Conservation (phyloP, 2,888 invertebrate genomes). For the Margaritifera margaritifera region DNA sequence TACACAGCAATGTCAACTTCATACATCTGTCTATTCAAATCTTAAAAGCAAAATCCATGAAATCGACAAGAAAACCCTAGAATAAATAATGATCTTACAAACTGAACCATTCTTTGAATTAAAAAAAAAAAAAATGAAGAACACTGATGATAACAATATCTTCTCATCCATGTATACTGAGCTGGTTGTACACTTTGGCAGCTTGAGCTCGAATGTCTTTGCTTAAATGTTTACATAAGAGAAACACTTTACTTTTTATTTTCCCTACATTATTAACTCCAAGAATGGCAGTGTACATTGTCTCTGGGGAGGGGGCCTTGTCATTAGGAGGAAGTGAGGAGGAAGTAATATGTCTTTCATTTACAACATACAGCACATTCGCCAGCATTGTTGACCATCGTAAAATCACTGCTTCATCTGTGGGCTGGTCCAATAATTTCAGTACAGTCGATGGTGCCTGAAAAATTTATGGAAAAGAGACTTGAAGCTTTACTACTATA, state of each 20-base stretch:
- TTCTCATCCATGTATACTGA: not conserved
- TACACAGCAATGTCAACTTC: too few species aligned
- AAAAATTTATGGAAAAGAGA: constrained; percentile 4
- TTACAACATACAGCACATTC: constrained; percentile 74
- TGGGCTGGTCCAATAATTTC: constrained; percentile 73
- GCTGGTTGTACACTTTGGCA: constrained; percentile 52
- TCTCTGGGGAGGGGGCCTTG: constrained; percentile 76
- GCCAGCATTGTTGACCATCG: constrained; percentile 76
- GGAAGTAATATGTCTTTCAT: constrained; percentile 72
- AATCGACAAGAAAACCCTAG: too few species aligned
- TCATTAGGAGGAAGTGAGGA: constrained; percentile 75
- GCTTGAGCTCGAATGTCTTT: constrained; percentile 63
- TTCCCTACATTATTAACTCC: constrained; percentile 48
- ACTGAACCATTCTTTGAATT: too few species aligned
- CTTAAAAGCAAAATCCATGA: too few species aligned
- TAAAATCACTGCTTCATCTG: constrained; percentile 73
- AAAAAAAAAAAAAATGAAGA: too few species aligned
- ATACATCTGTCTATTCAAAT: too few species aligned
- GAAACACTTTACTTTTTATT: constrained; percentile 65
- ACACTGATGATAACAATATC: too few species aligned
- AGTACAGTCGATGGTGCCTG: constrained; percentile 75
- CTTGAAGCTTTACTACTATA: not conserved
- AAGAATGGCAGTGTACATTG: constrained; percentile 72
- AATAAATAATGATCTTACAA: too few species aligned
- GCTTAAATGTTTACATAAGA: constrained; percentile 61